Percentiles rank a stretch among this genome's conserved stretches.
phyloP scores from a whole-genome alignment of 2,888 invertebrate genomes.

The Clepsis dumicolana region DNA sequence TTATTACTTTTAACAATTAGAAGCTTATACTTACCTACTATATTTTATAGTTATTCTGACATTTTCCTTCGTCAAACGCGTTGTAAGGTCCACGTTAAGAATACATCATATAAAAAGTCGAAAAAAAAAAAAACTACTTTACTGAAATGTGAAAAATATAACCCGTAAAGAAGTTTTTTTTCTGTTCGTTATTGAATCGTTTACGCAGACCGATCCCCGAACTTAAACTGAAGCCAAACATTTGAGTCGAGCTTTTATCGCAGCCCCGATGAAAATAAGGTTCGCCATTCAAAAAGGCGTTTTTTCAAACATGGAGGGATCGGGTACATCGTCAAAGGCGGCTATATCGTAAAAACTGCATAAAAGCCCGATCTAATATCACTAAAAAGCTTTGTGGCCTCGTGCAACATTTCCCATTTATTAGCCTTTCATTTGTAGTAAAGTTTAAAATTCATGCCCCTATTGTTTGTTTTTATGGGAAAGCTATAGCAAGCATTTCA shows the following conservation, averaged over 20 bases:
- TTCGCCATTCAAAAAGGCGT: not conserved
- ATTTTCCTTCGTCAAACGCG: not conserved
- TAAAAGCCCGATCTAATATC: conserved; percentile 39
- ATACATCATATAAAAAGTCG: not conserved
- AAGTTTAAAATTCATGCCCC: conserved; percentile 7
- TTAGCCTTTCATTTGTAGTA: conserved; percentile 31
- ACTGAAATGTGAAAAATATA: not conserved
- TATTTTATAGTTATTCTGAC: too few species aligned
- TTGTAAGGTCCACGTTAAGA: not conserved
- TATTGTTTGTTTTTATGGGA: conserved; percentile 8
- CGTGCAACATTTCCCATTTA: conserved; percentile 9
- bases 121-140: not conserved
- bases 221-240: conserved; percentile 15
- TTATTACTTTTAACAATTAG: too few species aligned
- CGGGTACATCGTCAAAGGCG: conserved; percentile 2
- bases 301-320: conserved; percentile 2
- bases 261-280: conserved; percentile 3
- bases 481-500: not conserved
- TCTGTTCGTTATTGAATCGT: conserved; percentile 11
- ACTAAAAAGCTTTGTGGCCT: conserved; percentile 29
- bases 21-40: too few species aligned
- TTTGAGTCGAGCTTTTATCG: conserved; percentile 3
- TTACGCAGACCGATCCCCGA: not conserved
- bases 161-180: not conserved
- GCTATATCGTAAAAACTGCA: conserved; percentile 38